These are phyloP conservation scores for Delichon dasypus DNA, from an alignment of 2,797 vertebrate species.

Conservation along the genomic window DNA sequence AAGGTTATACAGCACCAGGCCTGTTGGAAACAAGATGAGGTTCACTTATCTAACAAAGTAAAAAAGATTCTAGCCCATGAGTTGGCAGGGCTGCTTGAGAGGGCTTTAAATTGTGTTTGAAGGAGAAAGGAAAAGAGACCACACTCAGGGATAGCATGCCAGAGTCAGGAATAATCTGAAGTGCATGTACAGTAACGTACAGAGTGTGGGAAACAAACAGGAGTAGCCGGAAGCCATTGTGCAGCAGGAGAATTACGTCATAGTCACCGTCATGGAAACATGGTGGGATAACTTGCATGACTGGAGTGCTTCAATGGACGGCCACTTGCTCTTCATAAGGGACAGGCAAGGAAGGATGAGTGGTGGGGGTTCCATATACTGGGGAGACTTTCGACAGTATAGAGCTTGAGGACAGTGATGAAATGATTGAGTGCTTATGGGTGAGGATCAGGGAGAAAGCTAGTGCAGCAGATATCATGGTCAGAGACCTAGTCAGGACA, in stretches of 20 bases:
- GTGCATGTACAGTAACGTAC: not conserved
- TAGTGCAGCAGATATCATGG: not conserved
- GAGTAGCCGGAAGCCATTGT: not conserved
- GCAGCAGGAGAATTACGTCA: not conserved
- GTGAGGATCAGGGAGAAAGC: not conserved
- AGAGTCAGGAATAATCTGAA: not conserved
- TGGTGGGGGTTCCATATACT: rapidly evolving
- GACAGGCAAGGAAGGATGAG: not conserved
- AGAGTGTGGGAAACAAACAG: no score
- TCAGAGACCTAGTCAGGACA: not conserved
- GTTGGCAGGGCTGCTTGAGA: not conserved
- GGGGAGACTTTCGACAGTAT: not conserved
- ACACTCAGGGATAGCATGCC: not conserved
- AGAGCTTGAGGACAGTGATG: not conserved
- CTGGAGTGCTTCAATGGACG: not conserved
- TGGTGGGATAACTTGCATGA: not conserved
- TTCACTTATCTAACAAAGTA: not conserved
- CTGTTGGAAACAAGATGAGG: not conserved
- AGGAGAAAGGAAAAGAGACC: not conserved
- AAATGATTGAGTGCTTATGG: not conserved
- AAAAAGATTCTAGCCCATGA: not conserved
- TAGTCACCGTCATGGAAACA: no score
- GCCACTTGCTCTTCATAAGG: not conserved
- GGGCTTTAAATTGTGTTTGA: not conserved
- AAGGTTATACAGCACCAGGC: not conserved